Conservation (phyloP, 1,140 invertebrate genomes). For the Diorhabda carinulata region DNA sequence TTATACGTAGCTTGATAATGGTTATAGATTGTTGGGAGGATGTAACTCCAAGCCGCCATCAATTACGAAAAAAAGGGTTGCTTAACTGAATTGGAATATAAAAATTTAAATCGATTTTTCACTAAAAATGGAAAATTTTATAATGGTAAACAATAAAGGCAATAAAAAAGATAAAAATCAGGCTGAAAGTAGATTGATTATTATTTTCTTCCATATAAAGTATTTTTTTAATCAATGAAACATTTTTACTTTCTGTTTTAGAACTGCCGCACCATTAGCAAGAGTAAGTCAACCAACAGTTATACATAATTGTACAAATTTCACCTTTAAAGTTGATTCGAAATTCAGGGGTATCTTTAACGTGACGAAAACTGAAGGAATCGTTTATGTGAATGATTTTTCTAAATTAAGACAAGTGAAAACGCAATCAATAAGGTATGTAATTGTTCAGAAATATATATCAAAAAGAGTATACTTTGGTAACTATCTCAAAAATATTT, state of each 20-base stretch:
- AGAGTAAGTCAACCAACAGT: constrained; percentile 47
- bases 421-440: constrained; percentile 28
- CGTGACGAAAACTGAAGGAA: constrained; percentile 54
- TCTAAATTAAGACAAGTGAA: constrained; percentile 35
- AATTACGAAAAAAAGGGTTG: too few relatives aligned
- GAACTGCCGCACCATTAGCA: constrained; percentile 45
- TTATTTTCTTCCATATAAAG: too few relatives aligned
- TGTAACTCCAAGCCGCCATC: background rate
- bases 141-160: too few relatives aligned
- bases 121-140: too few relatives aligned
- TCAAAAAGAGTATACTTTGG: too few relatives aligned
- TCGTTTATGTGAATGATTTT: constrained; percentile 54
- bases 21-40: background rate
- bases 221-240: too few relatives aligned
- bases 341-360: constrained; percentile 47
- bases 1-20: background rate
- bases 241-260: constrained; percentile 21
- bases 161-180: too few relatives aligned
- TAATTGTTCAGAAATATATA: background rate
- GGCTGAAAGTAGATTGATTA: too few relatives aligned
- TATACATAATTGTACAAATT: constrained; percentile 30
- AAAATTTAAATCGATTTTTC: too few relatives aligned
- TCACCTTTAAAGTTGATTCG: constrained; percentile 31
- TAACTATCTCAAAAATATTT: too few relatives aligned
- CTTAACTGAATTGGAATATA: too few relatives aligned